A percentile compares a stretch with the other conserved stretches of the same genome.
phyloP scores from a whole-genome alignment of 2,797 vertebrate species.

The Babyrousa celebensis region DNA sequence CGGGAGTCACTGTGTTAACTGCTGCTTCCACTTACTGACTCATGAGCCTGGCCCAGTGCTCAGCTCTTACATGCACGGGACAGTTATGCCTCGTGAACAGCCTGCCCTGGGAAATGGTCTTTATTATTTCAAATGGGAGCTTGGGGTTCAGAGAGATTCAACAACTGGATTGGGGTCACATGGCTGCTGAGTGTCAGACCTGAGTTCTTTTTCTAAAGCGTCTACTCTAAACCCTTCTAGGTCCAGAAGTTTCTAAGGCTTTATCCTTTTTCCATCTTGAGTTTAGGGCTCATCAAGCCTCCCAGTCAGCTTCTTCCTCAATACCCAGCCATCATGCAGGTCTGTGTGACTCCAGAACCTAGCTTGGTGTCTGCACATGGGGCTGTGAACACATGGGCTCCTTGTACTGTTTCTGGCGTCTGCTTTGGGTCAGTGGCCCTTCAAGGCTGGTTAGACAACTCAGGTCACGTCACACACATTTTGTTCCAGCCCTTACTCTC shows the following conservation, averaged over 20 bases:
- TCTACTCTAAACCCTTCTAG: not conserved
- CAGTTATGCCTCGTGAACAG: not conserved
- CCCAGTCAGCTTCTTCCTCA: not conserved
- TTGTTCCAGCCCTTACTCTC: not conserved
- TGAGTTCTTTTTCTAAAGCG: not conserved
- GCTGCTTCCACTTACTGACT: too few species aligned
- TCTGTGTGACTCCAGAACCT: not conserved
- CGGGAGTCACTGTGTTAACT: not conserved
- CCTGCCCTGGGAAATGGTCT: not conserved
- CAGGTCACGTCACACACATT: not conserved
- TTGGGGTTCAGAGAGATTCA: not conserved
- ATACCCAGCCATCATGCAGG: not conserved
- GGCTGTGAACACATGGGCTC: not conserved
- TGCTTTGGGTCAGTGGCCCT: not conserved
- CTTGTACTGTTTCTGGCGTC: not conserved
- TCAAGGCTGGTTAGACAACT: not conserved
- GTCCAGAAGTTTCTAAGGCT: not conserved
- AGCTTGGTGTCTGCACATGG: not conserved
- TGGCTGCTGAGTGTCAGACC: not conserved
- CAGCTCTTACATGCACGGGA: accelerated
- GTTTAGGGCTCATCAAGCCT: not conserved
- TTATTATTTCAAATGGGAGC: not conserved
- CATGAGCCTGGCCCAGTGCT: not conserved
- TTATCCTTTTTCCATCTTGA: not conserved
- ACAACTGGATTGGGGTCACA: not conserved